Percentiles rank a stretch among this genome's conserved stretches.
phyloP scores from a whole-genome alignment of 1,140 invertebrate species.

The Zophobas morio region DNA sequence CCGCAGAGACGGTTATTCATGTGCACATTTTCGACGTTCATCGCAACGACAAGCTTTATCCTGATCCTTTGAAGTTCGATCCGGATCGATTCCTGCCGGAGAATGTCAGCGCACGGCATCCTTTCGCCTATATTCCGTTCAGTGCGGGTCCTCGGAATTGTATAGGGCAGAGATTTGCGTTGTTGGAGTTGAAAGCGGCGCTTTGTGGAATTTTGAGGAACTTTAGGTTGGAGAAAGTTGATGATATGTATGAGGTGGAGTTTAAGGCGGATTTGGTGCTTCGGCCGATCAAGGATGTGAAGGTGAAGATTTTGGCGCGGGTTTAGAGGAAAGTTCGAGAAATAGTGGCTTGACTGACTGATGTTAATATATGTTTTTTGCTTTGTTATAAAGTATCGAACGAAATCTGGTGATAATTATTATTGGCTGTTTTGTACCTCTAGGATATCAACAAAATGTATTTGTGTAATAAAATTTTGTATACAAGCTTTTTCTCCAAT shows the following conservation, averaged over 20 bases:
- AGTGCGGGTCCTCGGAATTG: slow-evolving; percentile 78
- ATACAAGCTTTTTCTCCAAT: no score
- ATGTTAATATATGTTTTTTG: no score
- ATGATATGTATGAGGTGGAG: slow-evolving; percentile 31
- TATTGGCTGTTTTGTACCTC: no score
- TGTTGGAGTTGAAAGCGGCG: slow-evolving; percentile 82
- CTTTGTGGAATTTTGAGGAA: slow-evolving; percentile 77
- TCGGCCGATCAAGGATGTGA: slow-evolving; percentile 5
- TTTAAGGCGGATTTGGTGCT: slow-evolving; percentile 48
- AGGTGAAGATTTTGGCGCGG: neutral
- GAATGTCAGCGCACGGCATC: slow-evolving; percentile 71
- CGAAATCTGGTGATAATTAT: no score
- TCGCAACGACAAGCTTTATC: slow-evolving; percentile 67
- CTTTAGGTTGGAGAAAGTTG: slow-evolving; percentile 69
- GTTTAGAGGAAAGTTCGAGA: neutral
- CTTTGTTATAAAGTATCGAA: no score
- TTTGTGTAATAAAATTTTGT: no score
- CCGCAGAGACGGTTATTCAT: slow-evolving; percentile 50
- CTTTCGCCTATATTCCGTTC: slow-evolving; percentile 76
- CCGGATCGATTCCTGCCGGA: slow-evolving; percentile 77
- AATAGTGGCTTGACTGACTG: no score
- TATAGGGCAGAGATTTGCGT: slow-evolving; percentile 77
- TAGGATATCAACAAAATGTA: no score
- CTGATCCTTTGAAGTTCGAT: slow-evolving; percentile 77
- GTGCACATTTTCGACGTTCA: slow-evolving; percentile 60